A percentile compares a stretch with the other conserved stretches of the same genome.
Evolutionary conservation across 2,797 vertebrate genomes (phyloP).

Genomic region (Eutrigla gurnardus): DNA sequence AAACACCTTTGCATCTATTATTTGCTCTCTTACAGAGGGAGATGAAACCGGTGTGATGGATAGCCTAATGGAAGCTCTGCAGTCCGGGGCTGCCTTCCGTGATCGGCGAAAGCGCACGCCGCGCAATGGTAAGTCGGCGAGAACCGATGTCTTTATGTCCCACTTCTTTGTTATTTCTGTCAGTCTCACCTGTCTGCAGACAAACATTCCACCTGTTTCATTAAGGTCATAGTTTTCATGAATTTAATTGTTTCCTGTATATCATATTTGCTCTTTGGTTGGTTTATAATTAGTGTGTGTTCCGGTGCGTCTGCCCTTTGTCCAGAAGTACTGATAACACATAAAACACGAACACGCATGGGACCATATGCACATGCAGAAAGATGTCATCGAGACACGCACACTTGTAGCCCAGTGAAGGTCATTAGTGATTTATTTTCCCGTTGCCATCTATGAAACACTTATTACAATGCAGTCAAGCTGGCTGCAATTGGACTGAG

Average conservation of each 20-base stretch:
- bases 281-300: neutral
- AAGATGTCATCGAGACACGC: constrained; percentile 21
- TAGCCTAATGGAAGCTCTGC: constrained; percentile 96
- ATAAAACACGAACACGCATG: neutral
- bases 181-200: neutral
- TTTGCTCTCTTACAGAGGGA: constrained; percentile 87
- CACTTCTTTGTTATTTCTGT: neutral
- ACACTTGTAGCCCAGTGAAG: constrained; percentile 18
- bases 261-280: neutral
- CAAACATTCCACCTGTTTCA: neutral
- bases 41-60: constrained; percentile 99
- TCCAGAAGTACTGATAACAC: constrained; percentile 9
- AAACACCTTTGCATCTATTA: constrained; percentile 40
- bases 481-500: constrained; percentile 50
- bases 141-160: constrained; percentile 5
- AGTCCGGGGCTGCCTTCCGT: constrained; percentile 97
- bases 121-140: constrained; percentile 86
- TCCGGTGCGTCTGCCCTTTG: constrained; percentile 2
- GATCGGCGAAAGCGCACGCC: constrained; percentile 96
- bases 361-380: constrained; percentile 15
- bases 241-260: neutral
- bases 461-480: constrained; percentile 62
- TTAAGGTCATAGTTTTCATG: neutral
- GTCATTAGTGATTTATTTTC: constrained; percentile 62
- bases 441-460: constrained; percentile 68